Percentiles rank a stretch among this genome's conserved stretches.
These are phyloP conservation scores for Agonopterix heracliana DNA, from an alignment of 2,888 invertebrate species.

Conservation along the genomic window DNA sequence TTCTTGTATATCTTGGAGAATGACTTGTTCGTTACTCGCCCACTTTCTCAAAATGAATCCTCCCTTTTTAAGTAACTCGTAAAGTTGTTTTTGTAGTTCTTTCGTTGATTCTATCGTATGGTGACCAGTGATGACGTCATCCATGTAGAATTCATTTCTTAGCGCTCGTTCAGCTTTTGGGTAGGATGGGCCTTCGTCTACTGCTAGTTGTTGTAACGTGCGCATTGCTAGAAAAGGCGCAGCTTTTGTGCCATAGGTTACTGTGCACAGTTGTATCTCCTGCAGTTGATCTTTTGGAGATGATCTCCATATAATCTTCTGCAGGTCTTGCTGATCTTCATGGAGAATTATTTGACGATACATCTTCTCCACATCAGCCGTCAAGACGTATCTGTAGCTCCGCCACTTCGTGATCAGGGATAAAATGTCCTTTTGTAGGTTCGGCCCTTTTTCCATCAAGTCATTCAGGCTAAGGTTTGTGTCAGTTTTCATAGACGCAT, in stretches of 20 bases:
- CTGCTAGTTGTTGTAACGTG: constrained; percentile 14
- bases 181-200: constrained; percentile 11
- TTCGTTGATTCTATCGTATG: neutral
- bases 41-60: constrained; percentile 12
- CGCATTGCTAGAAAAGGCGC: constrained; percentile 19
- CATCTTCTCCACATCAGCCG: constrained; percentile 16
- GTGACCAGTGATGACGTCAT: neutral
- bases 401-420: constrained; percentile 14
- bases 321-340: neutral
- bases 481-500: neutral
- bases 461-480: neutral
- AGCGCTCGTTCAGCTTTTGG: constrained; percentile 2
- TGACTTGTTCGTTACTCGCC: constrained; percentile 3
- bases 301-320: neutral
- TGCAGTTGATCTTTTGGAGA: neutral
- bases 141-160: constrained; percentile 8
- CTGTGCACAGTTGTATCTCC: neutral
- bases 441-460: constrained; percentile 1
- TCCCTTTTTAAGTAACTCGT: constrained; percentile 1
- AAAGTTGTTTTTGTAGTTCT: neutral
- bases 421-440: constrained; percentile 8
- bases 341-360: constrained; percentile 10
- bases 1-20: neutral
- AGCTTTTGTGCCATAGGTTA: constrained; percentile 2
- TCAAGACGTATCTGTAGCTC: constrained; percentile 10